These are phyloP conservation scores for Apostichopus leukothele DNA, from an alignment of 53 echinoderm and acorn worm species.

Conservation along the genomic window DNA sequence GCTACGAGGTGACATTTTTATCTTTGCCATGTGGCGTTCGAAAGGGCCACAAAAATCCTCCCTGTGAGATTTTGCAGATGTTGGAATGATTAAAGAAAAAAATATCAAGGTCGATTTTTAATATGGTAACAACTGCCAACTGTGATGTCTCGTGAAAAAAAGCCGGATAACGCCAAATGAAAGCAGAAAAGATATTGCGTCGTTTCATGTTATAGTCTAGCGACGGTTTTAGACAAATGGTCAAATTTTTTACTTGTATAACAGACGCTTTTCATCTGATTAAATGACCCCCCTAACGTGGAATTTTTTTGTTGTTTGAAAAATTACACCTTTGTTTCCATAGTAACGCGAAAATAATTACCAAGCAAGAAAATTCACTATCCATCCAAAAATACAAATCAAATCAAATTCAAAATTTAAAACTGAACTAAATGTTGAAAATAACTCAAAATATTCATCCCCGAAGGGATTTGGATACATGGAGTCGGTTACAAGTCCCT, in stretches of 20 bases:
- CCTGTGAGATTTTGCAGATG: constrained; percentile 39
- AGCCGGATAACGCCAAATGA: constrained; percentile 27
- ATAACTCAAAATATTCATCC: no score
- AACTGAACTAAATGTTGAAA: no score
- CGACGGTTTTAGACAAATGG: not conserved
- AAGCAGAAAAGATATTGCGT: constrained; percentile 25
- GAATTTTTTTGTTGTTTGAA: not conserved
- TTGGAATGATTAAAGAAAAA: constrained; percentile 38
- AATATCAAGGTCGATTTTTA: constrained; percentile 33
- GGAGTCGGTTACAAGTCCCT: no score
- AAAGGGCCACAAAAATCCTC: constrained; percentile 33
- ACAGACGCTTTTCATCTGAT: not conserved
- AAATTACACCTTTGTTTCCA: not conserved
- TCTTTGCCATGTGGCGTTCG: constrained; percentile 36
- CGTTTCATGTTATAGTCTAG: no score
- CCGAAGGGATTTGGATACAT: no score
- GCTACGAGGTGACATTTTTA: constrained; percentile 44
- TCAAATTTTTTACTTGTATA: not conserved
- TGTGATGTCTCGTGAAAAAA: constrained; percentile 27
- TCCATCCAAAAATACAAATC: no score
- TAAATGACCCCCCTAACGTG: not conserved
- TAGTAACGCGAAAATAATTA: not conserved
- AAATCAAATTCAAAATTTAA: no score
- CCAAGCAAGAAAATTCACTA: not conserved
- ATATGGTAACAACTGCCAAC: constrained; percentile 20